Conservation (phyloP, 2,113 vertebrate species). For the Platichthys stellatus region DNA sequence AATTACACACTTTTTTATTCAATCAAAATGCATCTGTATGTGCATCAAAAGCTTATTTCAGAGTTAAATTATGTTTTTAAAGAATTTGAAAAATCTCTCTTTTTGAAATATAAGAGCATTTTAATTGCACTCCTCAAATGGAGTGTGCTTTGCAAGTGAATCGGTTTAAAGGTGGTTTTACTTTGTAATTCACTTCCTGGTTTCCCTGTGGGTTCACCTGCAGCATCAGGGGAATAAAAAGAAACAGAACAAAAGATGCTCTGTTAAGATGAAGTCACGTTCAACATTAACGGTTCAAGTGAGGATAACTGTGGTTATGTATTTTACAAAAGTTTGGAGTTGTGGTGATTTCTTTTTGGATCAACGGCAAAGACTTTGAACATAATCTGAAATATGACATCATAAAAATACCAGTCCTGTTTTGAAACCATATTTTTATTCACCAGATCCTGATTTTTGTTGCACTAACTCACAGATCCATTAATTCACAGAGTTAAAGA, state of each 20-base stretch:
- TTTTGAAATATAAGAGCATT: too few species aligned
- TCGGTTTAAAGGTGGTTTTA: slow-evolving; percentile 7
- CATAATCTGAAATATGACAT: too few species aligned
- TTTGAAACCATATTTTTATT: too few species aligned
- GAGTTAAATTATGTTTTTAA: not conserved
- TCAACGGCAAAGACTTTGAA: too few species aligned
- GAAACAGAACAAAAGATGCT: slow-evolving; percentile 8
- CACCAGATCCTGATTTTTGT: too few species aligned
- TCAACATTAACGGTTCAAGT: not conserved
- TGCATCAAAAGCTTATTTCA: not conserved
- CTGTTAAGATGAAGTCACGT: not conserved
- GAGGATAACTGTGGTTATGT: not conserved
- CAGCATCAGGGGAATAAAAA: slow-evolving; percentile 1
- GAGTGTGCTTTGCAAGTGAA: not conserved
- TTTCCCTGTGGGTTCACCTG: slow-evolving; percentile 9
- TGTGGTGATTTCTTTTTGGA: too few species aligned
- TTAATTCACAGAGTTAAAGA: too few species aligned
- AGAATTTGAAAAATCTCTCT: slow-evolving; percentile 2
- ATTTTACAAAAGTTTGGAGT: not conserved
- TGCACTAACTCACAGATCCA: too few species aligned
- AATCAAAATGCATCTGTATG: too few species aligned
- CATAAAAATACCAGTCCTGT: too few species aligned
- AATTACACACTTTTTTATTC: too few species aligned
- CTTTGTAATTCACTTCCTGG: slow-evolving; percentile 19
- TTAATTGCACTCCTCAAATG: not conserved